These are phyloP conservation scores for Crypturellus undulatus DNA, from an alignment of 2,113 vertebrate genomes.

Conservation along the genomic window DNA sequence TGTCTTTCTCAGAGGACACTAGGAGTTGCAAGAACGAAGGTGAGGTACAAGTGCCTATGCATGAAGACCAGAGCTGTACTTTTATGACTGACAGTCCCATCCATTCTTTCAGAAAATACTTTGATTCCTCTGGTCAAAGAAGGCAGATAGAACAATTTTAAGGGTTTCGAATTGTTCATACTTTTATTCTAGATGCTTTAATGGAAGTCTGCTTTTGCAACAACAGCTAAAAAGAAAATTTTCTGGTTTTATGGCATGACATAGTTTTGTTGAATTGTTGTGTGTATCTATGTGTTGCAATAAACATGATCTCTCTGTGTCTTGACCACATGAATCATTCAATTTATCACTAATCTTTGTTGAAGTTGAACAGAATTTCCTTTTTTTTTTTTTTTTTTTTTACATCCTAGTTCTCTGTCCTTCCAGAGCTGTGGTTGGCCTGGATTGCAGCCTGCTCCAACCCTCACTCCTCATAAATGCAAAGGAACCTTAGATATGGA, in stretches of 20 bases:
- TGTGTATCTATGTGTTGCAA: not conserved
- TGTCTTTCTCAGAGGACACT: not conserved
- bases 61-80: not conserved
- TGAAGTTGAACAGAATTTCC: not conserved
- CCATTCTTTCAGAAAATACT: not conserved
- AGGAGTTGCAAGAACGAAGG: not conserved
- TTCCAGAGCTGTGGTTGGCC: not conserved
- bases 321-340: not conserved
- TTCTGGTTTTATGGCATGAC: not conserved
- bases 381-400: slow-evolving; percentile 18
- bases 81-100: not conserved
- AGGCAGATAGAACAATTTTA: not conserved
- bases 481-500: not conserved
- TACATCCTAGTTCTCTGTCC: not conserved
- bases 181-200: slow-evolving; percentile 1
- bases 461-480: not conserved
- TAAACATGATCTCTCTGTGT: not conserved
- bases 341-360: not conserved
- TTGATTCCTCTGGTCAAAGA: not conserved
- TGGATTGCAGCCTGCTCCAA: not conserved
- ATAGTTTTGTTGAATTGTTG: slow-evolving; percentile 2
- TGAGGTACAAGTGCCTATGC: not conserved
- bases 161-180: not conserved
- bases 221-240: not conserved
- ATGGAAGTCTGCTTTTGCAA: not conserved